Evolutionary conservation across 1,140 invertebrate species (phyloP).

Genomic region (Bacillus rossius): DNA sequence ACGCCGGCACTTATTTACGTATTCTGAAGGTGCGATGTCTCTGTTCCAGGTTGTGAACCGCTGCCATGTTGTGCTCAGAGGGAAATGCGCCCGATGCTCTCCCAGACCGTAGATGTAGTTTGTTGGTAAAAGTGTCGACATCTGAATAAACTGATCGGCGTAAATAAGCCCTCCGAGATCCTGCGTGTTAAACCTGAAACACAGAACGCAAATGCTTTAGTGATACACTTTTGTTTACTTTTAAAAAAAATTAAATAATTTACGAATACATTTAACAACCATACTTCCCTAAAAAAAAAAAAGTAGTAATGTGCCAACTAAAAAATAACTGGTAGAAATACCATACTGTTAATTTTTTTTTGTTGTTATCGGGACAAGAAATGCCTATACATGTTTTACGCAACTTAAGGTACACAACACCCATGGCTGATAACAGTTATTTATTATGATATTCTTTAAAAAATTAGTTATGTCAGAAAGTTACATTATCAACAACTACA

Average conservation of each 20-base stretch:
- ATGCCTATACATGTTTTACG: too few relatives aligned
- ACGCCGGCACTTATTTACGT: constrained; percentile 27
- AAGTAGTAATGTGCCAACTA: neutral
- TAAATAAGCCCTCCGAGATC: constrained; percentile 68
- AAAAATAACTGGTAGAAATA: too few relatives aligned
- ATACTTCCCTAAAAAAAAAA: neutral
- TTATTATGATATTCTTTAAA: too few relatives aligned
- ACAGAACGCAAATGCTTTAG: neutral
- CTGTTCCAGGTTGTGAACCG: constrained; percentile 60
- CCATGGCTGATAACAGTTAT: too few relatives aligned
- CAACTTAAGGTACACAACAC: too few relatives aligned
- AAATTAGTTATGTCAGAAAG: too few relatives aligned
- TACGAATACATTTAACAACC: neutral
- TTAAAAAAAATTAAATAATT: constrained; percentile 27
- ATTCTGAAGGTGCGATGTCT: constrained; percentile 56
- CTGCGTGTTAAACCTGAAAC: constrained; percentile 60
- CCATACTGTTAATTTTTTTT: too few relatives aligned
- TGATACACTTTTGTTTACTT: constrained; percentile 51
- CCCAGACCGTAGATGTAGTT: constrained; percentile 79
- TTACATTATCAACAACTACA: too few relatives aligned
- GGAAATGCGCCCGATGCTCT: constrained; percentile 56
- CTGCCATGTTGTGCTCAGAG: constrained; percentile 58
- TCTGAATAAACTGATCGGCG: constrained; percentile 78
- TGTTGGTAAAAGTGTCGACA: constrained; percentile 64
- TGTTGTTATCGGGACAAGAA: too few relatives aligned